Base-by-base conservation (phyloP, 2,113 vertebrate species). In the Neogale vison region DNA sequence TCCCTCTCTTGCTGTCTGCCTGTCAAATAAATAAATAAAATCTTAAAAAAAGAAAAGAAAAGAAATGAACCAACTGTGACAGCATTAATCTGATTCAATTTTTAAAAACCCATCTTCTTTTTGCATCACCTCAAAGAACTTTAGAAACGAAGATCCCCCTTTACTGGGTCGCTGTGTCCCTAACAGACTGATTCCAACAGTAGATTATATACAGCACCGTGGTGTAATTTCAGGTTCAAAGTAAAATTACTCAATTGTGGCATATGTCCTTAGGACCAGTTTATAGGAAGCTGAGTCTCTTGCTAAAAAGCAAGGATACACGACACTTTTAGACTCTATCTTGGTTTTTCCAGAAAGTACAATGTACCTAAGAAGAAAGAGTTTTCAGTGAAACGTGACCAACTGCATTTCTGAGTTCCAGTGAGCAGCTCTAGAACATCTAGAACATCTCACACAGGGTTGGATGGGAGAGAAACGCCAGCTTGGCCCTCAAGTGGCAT, bases 171-270 rank as follows among this genome's bases (percentile, higher is more conserved):
- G 17, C 74, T 69, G 6, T 69, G 6, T 84, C 81, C 96, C 42
- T 61, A 59, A 84, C 31, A 67, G 29, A 97, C 20, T 15, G 96
- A 74, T 14, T 23, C 89, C 31, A 50, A 76, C 17, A 31, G 3
- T 20, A 21, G 39, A 23, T 85, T 72, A 80, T 71, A 94, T 45
- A 90, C 80, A 97, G 92, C 87, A 80, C 95, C 57, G 63, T 45
- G 97, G 88, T 93, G 45, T 52, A 92, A 95, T 92, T 97, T 69
- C 88, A 59, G 95, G 13, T 18, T 90, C 96, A 76, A 34, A 98
- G 93, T 12, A 45, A 80, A 93, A 97, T 79, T 96, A 65, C 74
- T 87, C 86, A 82, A 34, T 36, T 96, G 72, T 4, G 93, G 69
- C 71, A 21, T 80, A 94, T 90, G 83, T 84, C 71, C 67, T 96